Conservation (phyloP, 2,888 invertebrate genomes). For the Apodemia duryi region DNA sequence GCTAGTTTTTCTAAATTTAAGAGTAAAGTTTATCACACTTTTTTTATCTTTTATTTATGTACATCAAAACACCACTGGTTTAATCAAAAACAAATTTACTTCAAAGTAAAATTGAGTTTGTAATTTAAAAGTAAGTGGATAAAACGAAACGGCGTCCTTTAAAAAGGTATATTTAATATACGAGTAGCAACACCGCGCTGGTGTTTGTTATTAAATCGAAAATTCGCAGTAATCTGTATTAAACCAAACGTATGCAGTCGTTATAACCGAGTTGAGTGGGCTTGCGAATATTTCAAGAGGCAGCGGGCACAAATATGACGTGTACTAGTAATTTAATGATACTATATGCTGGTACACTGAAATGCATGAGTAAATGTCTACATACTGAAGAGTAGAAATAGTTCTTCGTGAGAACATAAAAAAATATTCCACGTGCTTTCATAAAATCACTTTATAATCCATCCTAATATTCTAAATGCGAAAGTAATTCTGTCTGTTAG, state of each 20-base stretch:
- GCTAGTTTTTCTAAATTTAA: no score
- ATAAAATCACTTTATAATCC: no score
- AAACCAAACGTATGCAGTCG: no score
- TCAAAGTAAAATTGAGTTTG: neutral
- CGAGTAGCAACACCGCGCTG: no score
- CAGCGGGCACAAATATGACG: neutral
- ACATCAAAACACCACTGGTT: neutral
- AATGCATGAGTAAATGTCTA: neutral
- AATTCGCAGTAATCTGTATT: no score
- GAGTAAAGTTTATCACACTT: no score
- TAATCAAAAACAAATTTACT: neutral
- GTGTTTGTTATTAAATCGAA: no score
- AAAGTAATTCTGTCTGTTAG: no score
- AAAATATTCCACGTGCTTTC: no score
- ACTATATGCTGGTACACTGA: neutral
- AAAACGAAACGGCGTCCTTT: neutral
- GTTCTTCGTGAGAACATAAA: no score
- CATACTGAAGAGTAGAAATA: neutral
- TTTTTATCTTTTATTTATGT: no score
- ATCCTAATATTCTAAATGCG: no score
- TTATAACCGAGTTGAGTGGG: constrained; percentile 2
- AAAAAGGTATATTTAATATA: neutral
- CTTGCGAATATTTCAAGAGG: neutral
- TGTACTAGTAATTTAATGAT: neutral
- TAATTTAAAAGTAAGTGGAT: neutral